Evolutionary conservation across 2,797 vertebrate species (phyloP).

Genomic region (Rhabdophis nuchalis): DNA sequence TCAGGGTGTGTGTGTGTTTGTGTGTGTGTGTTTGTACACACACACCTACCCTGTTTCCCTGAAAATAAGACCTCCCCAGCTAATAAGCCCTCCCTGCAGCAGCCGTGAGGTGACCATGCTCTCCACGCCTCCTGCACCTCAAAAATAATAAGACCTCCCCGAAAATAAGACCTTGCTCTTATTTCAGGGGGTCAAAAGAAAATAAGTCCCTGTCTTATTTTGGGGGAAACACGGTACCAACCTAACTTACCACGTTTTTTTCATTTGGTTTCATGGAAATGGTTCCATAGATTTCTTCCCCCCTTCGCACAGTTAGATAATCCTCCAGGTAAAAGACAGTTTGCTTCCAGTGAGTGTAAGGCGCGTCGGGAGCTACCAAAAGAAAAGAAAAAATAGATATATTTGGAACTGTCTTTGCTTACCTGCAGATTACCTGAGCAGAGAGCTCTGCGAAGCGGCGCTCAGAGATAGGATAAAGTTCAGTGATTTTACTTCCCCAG

Average conservation of each 20-base stretch:
- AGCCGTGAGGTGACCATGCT: too few species aligned
- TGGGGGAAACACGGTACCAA: too few species aligned
- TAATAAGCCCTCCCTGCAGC: too few species aligned
- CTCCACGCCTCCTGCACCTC: too few species aligned
- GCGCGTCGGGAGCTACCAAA: slow-evolving; percentile 86
- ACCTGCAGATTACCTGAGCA: neutral
- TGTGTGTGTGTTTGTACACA: too few species aligned
- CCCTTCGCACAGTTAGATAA: slow-evolving; percentile 90
- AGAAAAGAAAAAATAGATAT: neutral
- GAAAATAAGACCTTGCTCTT: too few species aligned
- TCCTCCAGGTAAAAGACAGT: slow-evolving; percentile 98
- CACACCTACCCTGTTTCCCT: too few species aligned
- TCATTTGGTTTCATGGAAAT: slow-evolving; percentile 95
- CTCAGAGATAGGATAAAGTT: neutral
- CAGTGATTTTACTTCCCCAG: neutral
- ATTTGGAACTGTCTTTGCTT: neutral
- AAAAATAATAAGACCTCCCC: too few species aligned
- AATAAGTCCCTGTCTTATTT: too few species aligned
- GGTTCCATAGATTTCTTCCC: slow-evolving; percentile 90
- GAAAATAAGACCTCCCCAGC: too few species aligned
- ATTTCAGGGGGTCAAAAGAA: too few species aligned
- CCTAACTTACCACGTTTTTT: slow-evolving; percentile 89
- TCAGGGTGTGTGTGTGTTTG: too few species aligned
- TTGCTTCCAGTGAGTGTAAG: slow-evolving; percentile 99
- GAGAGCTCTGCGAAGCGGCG: neutral